Evolutionary conservation across 2,888 invertebrate species (phyloP), one percentile per base, ranked within the genome.

Genomic region (Creontiades dilutus): DNA sequence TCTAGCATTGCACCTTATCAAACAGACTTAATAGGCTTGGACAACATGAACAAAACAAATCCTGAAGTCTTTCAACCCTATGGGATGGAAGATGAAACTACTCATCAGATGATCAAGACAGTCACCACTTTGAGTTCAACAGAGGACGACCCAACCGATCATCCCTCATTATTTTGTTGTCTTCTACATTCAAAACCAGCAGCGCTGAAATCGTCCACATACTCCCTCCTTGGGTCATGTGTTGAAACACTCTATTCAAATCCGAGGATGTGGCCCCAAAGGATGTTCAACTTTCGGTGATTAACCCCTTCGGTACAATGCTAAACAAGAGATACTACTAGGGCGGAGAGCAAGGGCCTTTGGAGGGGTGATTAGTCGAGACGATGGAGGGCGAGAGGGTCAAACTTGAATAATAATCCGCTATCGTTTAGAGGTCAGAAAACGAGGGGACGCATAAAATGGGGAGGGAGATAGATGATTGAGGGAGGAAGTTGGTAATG

Each of bases 401-500:
- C 14, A 78, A 78, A 78, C 46, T 78, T 78, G 78, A 78, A 78
- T 78, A 78, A 78, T 78, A 78, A 78, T 78, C 78, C 78, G 37
- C 78, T 78, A 78, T 76, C 76, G 76, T 78, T 78, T 78, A 78
- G 78, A 47, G 78, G 78, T 47, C 46, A 47, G 37, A 37, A 47
- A 78, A 37, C 78, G 78, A 47, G 78, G 46, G 47, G 78, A 12
- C 5, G 78, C 46, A 46, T 37, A 19, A 46, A 47, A 78, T 46
- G 78, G 27, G 19, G 5, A 78, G 46, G 78, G 78, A 16, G 52
- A 47, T 46, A 78, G 78, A 78, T 78, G 78, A 78, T 78, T 78
- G 78, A 78, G 28, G 47, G 78, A 78, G 78, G 78, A 78, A 78
- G 78, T 78, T 78, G 78, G 78, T 78, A 78, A 78, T 78, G 78